Percentiles rank a stretch among this genome's conserved stretches.
phyloP scores from a whole-genome alignment of 2,888 invertebrate species.

The Uropetala carovei region DNA sequence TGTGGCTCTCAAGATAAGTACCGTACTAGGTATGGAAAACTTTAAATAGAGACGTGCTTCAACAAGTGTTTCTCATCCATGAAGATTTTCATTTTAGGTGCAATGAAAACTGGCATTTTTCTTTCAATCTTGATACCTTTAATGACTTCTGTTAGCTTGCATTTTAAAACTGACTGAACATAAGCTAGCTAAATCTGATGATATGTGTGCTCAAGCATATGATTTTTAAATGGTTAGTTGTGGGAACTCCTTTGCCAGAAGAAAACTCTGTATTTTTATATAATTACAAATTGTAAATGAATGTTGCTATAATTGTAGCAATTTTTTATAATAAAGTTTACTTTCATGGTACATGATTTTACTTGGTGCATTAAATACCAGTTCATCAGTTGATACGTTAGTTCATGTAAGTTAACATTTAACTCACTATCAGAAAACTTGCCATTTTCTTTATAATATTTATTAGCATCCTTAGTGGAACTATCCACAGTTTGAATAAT shows the following conservation, averaged over 20 bases:
- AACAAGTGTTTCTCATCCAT: slow-evolving; percentile 36
- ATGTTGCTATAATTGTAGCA: slow-evolving; percentile 60
- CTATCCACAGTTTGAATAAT: neutral
- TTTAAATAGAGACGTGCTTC: slow-evolving; percentile 73
- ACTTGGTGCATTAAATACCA: neutral
- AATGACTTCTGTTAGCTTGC: slow-evolving; percentile 26
- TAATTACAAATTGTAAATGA: slow-evolving; percentile 19
- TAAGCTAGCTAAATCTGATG: neutral
- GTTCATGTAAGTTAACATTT: neutral
- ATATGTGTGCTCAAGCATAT: slow-evolving; percentile 7
- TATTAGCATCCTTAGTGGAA: neutral
- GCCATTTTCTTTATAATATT: neutral
- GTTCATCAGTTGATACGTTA: neutral
- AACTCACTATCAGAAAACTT: neutral
- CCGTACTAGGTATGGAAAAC: slow-evolving; percentile 84
- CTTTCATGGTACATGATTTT: neutral
- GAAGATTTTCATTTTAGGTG: neutral
- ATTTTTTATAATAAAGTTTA: slow-evolving; percentile 61
- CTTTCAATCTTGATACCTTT: neutral
- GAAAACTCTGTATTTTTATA: slow-evolving; percentile 50
- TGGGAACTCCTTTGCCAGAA: slow-evolving; percentile 20
- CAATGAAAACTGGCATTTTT: slow-evolving; percentile 32
- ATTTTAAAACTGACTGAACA: slow-evolving; percentile 38
- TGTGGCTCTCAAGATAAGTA: slow-evolving; percentile 84
- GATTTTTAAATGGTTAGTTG: neutral